Evolutionary conservation across 2,888 invertebrate genomes (phyloP).

Genomic region (Aphodius sticticus): DNA sequence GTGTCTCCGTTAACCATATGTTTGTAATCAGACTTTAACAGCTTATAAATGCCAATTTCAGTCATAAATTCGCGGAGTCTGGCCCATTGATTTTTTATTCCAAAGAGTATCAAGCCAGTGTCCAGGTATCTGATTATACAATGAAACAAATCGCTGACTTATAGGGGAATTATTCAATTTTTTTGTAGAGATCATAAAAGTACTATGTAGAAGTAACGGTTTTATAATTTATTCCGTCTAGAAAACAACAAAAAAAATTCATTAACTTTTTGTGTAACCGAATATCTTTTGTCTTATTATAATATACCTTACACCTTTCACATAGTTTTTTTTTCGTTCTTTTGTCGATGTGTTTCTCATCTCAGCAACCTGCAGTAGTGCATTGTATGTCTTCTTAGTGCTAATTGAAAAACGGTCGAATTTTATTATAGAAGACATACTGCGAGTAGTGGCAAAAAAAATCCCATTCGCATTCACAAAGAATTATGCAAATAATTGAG

Average conservation of each 20-base stretch:
- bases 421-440: neutral
- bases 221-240: neutral
- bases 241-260: neutral
- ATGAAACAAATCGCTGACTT: neutral
- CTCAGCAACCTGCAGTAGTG: neutral
- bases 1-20: neutral
- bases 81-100: neutral
- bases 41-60: neutral
- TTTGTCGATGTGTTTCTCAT: constrained; percentile 4
- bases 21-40: neutral
- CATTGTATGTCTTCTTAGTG: neutral
- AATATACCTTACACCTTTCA: neutral
- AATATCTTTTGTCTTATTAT: neutral
- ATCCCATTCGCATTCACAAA: neutral
- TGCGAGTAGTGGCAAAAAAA: neutral
- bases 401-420: neutral
- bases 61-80: neutral
- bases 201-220: neutral
- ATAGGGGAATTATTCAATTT: neutral
- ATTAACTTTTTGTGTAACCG: neutral
- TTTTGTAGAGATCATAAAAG: neutral
- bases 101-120: neutral
- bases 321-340: neutral
- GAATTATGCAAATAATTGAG: neutral
- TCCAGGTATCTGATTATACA: neutral